A percentile compares a stretch with the other conserved stretches of the same genome.
Evolutionary conservation across 2,113 vertebrate genomes (phyloP).

Genomic region (Scomber scombrus): DNA sequence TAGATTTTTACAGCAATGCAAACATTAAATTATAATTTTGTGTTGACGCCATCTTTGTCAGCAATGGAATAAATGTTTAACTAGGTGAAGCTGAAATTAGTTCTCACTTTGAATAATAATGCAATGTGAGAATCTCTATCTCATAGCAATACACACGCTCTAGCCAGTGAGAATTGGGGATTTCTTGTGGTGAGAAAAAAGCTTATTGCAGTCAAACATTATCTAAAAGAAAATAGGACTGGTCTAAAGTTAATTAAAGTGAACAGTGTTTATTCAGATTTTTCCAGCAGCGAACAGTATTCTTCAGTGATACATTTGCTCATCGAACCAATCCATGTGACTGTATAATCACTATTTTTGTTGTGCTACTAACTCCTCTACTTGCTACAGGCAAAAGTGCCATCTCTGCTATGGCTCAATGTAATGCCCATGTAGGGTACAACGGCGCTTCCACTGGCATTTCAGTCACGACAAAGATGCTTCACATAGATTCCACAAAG

Average conservation of each 20-base stretch:
- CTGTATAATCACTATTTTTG: conserved; percentile 1
- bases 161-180: too few relatives aligned
- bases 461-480: conserved; percentile 76
- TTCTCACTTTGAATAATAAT: background rate
- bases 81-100: background rate
- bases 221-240: background rate
- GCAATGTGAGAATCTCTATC: background rate
- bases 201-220: background rate
- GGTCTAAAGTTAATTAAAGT: background rate
- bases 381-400: conserved; percentile 1
- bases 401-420: background rate
- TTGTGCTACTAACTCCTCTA: conserved; percentile 1
- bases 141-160: background rate
- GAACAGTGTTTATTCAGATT: background rate
- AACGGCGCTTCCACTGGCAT: conserved; percentile 64
- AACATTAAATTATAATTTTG: too few relatives aligned
- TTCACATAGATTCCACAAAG: conserved; percentile 76
- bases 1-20: too few relatives aligned
- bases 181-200: background rate
- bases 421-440: conserved; percentile 16
- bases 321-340: background rate
- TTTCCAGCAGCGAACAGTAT: background rate
- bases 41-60: background rate
- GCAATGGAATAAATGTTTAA: background rate
- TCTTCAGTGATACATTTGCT: background rate